Evolutionary conservation across 2,113 vertebrate species (phyloP), one percentile per base, ranked within the genome.

Genomic region (Argyrosomus japonicus): DNA sequence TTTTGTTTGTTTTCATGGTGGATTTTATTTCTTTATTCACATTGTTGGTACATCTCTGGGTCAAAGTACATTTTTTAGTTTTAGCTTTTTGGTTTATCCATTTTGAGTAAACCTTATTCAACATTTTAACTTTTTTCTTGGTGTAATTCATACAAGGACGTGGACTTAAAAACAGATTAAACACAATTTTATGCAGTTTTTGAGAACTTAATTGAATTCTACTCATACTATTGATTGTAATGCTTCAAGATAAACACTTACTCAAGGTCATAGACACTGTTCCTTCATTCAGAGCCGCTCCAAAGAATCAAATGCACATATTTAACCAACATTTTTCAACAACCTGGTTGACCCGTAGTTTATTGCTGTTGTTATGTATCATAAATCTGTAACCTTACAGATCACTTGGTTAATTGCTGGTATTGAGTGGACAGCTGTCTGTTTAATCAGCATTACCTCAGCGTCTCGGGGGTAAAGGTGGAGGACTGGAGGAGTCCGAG

Each of bases 361-460:
- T 87, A 79, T 71, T 76, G 68, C 54, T 29, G 45, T 75, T 77
- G 47, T 82, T 71, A 47, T 32, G 48, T 58, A 71, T 83, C 81
- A 45, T 89, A 89, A 85, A 85, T 74, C 23, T 77, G 75, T 83
- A 87, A 79, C 75, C 58, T 53, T 40, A 25, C 72, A 82, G 62
- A 90, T 91, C 56, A 68, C 77, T 56, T 73, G 68, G 75, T 84
- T 83, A 82, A 85, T 86, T 87, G 77, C 77, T 83, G 82, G 81
- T 85, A 93, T 94, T 91, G 91, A 94, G 83, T 80, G 87, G 90
- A 88, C 89, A 88, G 88, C 73, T 90, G 83, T 85, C 79, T 86
- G 82, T 86, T 87, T 82, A 93, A 91, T 93, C 84, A 89, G 91
- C 82, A 79, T 91, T 90, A 92, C 92, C 84, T 92, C 91, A 92